Evolutionary conservation across 1,140 invertebrate genomes (phyloP).

Genomic region (Tetragnatha versicolor): DNA sequence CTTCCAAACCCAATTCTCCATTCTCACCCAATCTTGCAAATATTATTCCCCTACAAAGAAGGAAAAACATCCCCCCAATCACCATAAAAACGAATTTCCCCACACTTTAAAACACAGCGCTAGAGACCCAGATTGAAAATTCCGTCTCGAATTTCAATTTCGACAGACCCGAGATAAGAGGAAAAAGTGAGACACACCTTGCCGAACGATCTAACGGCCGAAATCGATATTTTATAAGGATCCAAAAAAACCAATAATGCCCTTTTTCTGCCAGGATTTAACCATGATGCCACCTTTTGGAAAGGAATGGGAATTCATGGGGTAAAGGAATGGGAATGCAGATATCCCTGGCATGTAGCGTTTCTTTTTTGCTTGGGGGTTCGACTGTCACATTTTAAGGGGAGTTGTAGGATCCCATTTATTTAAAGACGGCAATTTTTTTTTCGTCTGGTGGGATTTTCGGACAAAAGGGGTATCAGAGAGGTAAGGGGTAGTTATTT

Average conservation of each 20-base stretch:
- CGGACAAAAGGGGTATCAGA: no score
- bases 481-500: no score
- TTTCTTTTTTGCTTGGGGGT: neutral
- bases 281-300: neutral
- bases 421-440: neutral
- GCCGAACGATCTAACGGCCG: neutral
- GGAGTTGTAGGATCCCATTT: slow-evolving; percentile 1
- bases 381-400: slow-evolving; percentile 11
- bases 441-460: neutral
- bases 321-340: neutral
- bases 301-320: neutral
- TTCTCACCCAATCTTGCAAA: no score
- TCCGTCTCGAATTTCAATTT: no score
- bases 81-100: no score
- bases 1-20: no score
- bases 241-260: slow-evolving; percentile 3
- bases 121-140: no score
- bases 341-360: neutral
- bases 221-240: neutral
- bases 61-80: no score
- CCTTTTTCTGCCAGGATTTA: neutral
- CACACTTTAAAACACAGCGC: no score
- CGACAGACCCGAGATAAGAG: neutral
- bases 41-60: no score
- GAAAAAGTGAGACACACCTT: neutral